Base-by-base conservation (phyloP, 2,113 vertebrate species). In the Sterna hirundo region DNA sequence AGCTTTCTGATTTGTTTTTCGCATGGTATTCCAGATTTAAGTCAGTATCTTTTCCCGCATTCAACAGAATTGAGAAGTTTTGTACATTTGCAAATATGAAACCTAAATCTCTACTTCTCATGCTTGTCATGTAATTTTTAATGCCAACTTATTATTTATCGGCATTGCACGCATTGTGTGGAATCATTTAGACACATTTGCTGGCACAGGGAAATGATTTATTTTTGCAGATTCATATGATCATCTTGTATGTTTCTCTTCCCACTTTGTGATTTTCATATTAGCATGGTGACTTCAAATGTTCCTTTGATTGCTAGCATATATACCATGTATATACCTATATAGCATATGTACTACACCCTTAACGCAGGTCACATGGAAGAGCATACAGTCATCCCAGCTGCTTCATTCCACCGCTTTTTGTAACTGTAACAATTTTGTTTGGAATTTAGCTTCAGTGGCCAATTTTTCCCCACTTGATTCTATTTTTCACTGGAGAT, bases 81-180 rank as follows among this genome's bases (percentile, higher is more conserved):
- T 40, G 20, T 47, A 34, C 3, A 2, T n/a, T 58, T 84, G 14
- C n/a, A 85, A 90, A 76, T 40, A 76, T 9, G 20, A 64, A 19
- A 27, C 3, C 19, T n/a, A n/a, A 32, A 80, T 36, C 58, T 75
- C 27, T 76, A 46, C 49, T 72, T 80, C 29, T 69, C 8, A 11
- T 40, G 30, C 5, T 34, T 57, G 21, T 49, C n/a, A 42, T 27
- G 15, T 34, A 32, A 54, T 65, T 80, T 87, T 49, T 49, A 62
- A 51, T n/a, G 88, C 7, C n/a, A 69, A 11, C 8, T 78, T 77
- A 47, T 44, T 74, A 51, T 32, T 83, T 58, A 75, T 16, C 2
- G 2, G 11, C 44, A 79, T 16, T 52, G 6, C 9, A 65, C 0
- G 1, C 26, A 38, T 7, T 64, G n/a, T 11, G 13, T 29, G n/a